Conservation (phyloP, 2,797 vertebrate species). For the Pseudochromis fuscus region DNA sequence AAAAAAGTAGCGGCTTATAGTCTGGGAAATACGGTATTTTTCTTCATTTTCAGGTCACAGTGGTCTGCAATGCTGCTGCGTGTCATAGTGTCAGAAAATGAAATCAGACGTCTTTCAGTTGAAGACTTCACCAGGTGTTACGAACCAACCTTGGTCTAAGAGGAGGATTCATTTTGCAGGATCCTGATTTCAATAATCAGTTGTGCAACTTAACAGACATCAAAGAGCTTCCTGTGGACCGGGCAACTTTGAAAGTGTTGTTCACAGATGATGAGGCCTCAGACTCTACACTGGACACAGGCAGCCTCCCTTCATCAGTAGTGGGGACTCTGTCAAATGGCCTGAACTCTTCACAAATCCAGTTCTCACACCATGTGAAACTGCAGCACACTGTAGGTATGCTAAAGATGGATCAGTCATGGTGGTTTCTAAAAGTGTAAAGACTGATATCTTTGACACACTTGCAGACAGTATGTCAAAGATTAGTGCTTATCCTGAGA, state of each 20-base stretch:
- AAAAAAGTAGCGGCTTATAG: too few species aligned
- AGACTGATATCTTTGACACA: slow-evolving; percentile 29
- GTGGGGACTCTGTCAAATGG: slow-evolving; percentile 30
- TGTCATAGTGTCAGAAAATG: background rate
- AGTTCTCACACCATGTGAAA: slow-evolving; percentile 25
- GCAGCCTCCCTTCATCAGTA: background rate
- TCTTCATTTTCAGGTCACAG: background rate
- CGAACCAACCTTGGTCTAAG: background rate
- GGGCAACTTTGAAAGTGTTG: slow-evolving; percentile 18
- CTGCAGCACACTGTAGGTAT: background rate
- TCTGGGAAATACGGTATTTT: background rate
- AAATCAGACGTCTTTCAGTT: slow-evolving; percentile 9
- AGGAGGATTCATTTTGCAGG: slow-evolving; percentile 28
- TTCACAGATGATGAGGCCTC: slow-evolving; percentile 7
- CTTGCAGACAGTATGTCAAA: slow-evolving; percentile 17
- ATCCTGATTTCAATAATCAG: slow-evolving; percentile 27
- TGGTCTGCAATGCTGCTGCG: slow-evolving; percentile 10
- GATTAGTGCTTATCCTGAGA: slow-evolving; percentile 26
- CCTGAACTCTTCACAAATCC: slow-evolving; percentile 27
- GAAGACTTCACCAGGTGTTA: slow-evolving; percentile 4
- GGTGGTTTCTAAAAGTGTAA: slow-evolving; percentile 18
- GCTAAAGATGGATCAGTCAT: slow-evolving; percentile 12
- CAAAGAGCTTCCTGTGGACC: background rate
- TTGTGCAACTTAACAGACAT: slow-evolving; percentile 8
- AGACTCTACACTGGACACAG: slow-evolving; percentile 20